Evolutionary conservation across 37 sponge, comb jelly and placozoan genomes (phyloP).

Genomic region (Eunapius fragilis): DNA sequence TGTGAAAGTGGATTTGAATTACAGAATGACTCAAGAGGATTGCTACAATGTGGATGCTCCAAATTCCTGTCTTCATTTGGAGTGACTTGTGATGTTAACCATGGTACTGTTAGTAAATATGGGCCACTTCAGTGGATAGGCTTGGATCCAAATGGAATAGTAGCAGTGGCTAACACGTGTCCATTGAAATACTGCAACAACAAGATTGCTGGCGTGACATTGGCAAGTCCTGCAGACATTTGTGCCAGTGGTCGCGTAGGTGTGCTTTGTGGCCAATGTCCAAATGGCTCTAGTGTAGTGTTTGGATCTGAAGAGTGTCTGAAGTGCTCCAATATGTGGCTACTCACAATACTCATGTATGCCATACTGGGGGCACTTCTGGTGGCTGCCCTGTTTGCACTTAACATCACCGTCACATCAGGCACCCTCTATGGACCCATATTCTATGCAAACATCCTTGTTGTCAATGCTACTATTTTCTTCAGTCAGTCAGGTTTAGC

Average conservation of each 20-base stretch:
- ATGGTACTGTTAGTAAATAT: no score
- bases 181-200: constrained; percentile 23
- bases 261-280: constrained; percentile 58
- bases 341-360: constrained; percentile 30
- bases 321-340: constrained; percentile 42
- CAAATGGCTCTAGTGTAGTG: constrained; percentile 37
- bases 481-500: background rate
- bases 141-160: background rate
- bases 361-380: constrained; percentile 29
- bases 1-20: no score
- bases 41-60: constrained; percentile 7
- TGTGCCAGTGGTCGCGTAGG: constrained; percentile 38
- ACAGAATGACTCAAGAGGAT: no score
- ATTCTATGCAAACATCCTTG: constrained; percentile 58
- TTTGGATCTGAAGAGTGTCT: constrained; percentile 45
- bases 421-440: constrained; percentile 54
- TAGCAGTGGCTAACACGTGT: background rate
- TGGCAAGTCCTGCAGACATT: constrained; percentile 3
- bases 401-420: constrained; percentile 38
- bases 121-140: no score
- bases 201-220: background rate
- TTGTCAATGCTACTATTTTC: constrained; percentile 28
- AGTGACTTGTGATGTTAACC: constrained; percentile 1
- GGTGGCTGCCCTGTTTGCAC: constrained; percentile 35
- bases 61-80: background rate